Evolutionary conservation across 37 sponge, comb jelly and placozoan genomes (phyloP), one percentile per base, ranked within the genome.

Genomic region (Aplysina aerophoba): DNA sequence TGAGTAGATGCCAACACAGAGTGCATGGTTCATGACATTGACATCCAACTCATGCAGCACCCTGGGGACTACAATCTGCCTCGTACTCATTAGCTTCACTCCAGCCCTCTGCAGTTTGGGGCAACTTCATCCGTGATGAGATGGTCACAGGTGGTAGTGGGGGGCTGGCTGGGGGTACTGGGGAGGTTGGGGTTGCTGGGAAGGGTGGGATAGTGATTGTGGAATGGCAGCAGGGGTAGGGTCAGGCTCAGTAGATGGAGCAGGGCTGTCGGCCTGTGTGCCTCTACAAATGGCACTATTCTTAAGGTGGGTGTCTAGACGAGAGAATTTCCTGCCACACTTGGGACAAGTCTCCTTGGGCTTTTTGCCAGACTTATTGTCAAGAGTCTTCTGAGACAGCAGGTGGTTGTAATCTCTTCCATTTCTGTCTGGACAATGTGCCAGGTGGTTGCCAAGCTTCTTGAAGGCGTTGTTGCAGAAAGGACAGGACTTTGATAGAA

Each of bases 1-100:
- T 40, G 54, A 75, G 78, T 75, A 75, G 44, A 75, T 75, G 44
- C 54, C 78, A 53, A 50, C 1, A 75, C 78, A 40, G 24, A 75
- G 78, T 21, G 41, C 54, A 50, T 40, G 54, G 54, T 75, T 75
- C 54, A 75, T 75, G 78, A 25, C 53, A 40, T 75, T 50, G 54
- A 75, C 78, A 53, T 40, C 54, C 24, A 53, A 22, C 54, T 40
- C 78, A 75, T 75, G 20, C 21, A 40, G 24, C 25, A 75, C 78
- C 31, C 38, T 41, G 20, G 78, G 78, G 1, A 75, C 78, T 14
- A 75, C 78, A 22, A 16, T 16, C 4, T 22, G 21, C 13, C 25
- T 40, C 54, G 78, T 53, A 11, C 16, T 75, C 54, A 24, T 75
- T 54, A 22, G 78, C 78, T 54, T 75, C 78, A 19, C 21, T 8